Base-by-base conservation (phyloP, 2,113 vertebrate genomes). In the Dromas ardeola region DNA sequence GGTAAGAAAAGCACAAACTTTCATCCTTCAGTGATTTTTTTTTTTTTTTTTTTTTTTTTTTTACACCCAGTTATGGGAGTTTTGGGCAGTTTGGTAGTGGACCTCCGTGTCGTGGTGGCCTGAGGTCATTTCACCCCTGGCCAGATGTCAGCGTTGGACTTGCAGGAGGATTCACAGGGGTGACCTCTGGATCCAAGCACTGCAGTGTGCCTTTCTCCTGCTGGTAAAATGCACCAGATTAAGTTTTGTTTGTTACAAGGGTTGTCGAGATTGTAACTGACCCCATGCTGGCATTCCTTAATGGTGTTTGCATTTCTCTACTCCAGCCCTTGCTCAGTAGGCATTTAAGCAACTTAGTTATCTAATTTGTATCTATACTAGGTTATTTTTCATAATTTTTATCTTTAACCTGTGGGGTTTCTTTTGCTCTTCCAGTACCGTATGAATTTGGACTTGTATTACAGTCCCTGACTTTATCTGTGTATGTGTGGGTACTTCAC, bases 1-100 rank as follows among this genome's bases (percentile, higher is more conserved):
- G 98, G 98, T 98, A 92, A 98, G 97, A 69, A 67, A 62, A 5
- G 29, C 50, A 38, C n/a, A 72, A 40, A 32, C 47, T 76, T 81
- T 61, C 7, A 21, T 65, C 66, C 45, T 73, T 29, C 4, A 11
- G 10, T 47, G 32, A 14, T 34, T 10, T 26, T 9, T 26, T n/a
- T n/a, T n/a, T n/a, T n/a, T n/a, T n/a, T n/a, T n/a, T n/a, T n/a
- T n/a, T n/a, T n/a, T n/a, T n/a, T n/a, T n/a, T n/a, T n/a, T 59
- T 69, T 43, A 43, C 63, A 20, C 15, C 5, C 2, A 2, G 18
- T 40, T 72, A 4, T 14, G 34, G 52, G 56, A 42, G 13, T 63
- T 49, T 40, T 30, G 73, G 32, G n/a, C 15, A 27, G 21, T 67
- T 61, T 58, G 26, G 40, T 36, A 18, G 38, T 21, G 27, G 53